Percentiles rank a stretch among this genome's conserved stretches.
phyloP scores from a whole-genome alignment of 1,140 invertebrate genomes.

The Ctenoplectra terminalis region DNA sequence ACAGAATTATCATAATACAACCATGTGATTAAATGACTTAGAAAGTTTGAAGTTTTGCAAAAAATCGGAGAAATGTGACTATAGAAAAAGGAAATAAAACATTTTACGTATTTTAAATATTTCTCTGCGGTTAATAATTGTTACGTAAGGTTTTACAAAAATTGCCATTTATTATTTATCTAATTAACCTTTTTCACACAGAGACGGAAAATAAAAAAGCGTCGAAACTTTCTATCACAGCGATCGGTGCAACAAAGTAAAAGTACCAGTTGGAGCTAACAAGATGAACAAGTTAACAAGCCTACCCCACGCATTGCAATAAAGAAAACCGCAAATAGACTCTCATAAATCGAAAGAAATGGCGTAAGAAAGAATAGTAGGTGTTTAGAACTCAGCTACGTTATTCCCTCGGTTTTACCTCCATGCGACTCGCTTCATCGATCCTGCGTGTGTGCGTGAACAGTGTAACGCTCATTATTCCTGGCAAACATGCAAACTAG shows the following conservation, averaged over 20 bases:
- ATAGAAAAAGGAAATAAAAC: too few species aligned
- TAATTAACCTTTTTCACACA: too few species aligned
- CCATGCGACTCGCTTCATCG: neutral
- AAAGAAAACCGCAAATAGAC: conserved; percentile 24
- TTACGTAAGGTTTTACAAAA: too few species aligned
- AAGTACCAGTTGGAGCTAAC: neutral
- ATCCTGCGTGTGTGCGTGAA: neutral
- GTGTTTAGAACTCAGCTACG: conserved; percentile 4
- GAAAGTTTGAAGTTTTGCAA: too few species aligned
- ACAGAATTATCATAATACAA: too few species aligned
- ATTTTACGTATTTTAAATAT: too few species aligned
- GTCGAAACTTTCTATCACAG: neutral
- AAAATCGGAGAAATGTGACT: too few species aligned
- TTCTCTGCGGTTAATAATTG: too few species aligned
- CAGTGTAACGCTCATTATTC: conserved; percentile 10
- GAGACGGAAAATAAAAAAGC: neutral
- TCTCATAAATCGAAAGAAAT: conserved; percentile 32
- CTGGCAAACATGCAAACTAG: neutral
- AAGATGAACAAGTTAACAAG: conserved; percentile 17
- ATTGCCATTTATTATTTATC: too few species aligned
- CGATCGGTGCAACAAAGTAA: neutral
- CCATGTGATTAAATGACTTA: too few species aligned
- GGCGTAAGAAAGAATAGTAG: conserved; percentile 21
- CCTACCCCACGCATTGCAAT: conserved; percentile 17
- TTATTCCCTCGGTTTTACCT: neutral